Percentiles rank a stretch among this genome's conserved stretches.
Evolutionary conservation across 1,140 invertebrate genomes (phyloP).

Genomic region (Notospermus geniculatus): DNA sequence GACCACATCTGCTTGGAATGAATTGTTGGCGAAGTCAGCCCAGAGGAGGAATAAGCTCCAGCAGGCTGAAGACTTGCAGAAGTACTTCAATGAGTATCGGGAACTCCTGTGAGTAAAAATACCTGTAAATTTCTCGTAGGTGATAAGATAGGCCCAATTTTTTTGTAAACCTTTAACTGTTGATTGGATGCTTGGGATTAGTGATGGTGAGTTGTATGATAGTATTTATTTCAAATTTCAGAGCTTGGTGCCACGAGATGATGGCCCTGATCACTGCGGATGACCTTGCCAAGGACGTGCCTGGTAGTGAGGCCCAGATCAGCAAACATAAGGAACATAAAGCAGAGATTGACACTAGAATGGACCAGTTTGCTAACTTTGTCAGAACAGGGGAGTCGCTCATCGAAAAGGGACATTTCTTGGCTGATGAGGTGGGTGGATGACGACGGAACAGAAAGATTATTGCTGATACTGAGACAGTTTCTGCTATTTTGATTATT

Average conservation of each 20-base stretch:
- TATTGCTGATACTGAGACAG: too few relatives aligned
- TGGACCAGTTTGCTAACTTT: constrained; percentile 80
- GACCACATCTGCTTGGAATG: constrained; percentile 97
- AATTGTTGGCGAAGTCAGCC: constrained; percentile 86
- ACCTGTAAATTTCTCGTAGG: too few relatives aligned
- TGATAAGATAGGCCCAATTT: too few relatives aligned
- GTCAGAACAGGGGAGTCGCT: constrained; percentile 39
- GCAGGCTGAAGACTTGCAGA: constrained; percentile 95
- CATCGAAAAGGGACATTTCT: constrained; percentile 74
- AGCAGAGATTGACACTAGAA: constrained; percentile 90
- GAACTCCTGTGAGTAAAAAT: constrained; percentile 72
- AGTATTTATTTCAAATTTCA: constrained; percentile 78
- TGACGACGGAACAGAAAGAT: too few relatives aligned
- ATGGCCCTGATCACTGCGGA: constrained; percentile 93
- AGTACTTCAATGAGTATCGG: constrained; percentile 92
- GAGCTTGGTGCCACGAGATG: constrained; percentile 98
- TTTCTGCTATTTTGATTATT: too few relatives aligned
- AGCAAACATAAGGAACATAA: constrained; percentile 96
- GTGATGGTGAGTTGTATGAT: too few relatives aligned
- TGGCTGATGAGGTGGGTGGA: constrained; percentile 71
- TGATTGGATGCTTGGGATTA: too few relatives aligned
- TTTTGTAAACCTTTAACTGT: too few relatives aligned
- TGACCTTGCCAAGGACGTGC: constrained; percentile 95
- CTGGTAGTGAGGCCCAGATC: constrained; percentile 91
- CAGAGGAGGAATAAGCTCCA: constrained; percentile 92